These are phyloP conservation scores for Silurus asotus DNA, from an alignment of 2,113 vertebrate genomes.

Conservation along the genomic window DNA sequence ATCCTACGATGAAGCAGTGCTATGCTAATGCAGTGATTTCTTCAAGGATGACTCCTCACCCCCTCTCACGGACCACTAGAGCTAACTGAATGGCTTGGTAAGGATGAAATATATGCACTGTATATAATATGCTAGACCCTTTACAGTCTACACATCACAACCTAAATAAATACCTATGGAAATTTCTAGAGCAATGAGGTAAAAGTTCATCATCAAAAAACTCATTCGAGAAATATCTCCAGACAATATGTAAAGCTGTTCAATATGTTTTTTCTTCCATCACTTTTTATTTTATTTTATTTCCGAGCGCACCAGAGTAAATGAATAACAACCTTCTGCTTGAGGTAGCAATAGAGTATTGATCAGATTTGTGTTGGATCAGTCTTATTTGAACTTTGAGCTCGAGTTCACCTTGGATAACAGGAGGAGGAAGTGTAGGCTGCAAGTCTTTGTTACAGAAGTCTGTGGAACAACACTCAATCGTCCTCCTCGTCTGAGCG, in stretches of 20 bases:
- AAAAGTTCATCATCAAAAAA: neutral
- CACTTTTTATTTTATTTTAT: neutral
- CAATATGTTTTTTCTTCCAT: neutral
- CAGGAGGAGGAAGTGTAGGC: slow-evolving; percentile 84
- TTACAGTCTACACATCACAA: neutral
- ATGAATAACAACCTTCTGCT: neutral
- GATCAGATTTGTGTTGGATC: neutral
- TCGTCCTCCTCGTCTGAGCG: slow-evolving; percentile 86
- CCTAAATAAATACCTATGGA: neutral
- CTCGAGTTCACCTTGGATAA: slow-evolving; percentile 47
- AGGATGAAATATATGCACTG: neutral
- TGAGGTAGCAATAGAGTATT: neutral
- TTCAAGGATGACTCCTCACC: neutral
- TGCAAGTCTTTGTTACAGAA: slow-evolving; percentile 92
- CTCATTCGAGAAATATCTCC: neutral
- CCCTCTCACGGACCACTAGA: neutral
- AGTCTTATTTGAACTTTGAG: neutral
- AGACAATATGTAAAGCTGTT: neutral
- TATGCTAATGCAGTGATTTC: neutral
- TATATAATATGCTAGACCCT: neutral
- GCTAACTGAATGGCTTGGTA: neutral
- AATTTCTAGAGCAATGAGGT: neutral
- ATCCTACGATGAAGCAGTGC: neutral
- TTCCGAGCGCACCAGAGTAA: neutral
- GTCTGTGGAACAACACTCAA: slow-evolving; percentile 93